Base-by-base conservation (phyloP, 2,113 vertebrate species). In the Tupaia tana region DNA sequence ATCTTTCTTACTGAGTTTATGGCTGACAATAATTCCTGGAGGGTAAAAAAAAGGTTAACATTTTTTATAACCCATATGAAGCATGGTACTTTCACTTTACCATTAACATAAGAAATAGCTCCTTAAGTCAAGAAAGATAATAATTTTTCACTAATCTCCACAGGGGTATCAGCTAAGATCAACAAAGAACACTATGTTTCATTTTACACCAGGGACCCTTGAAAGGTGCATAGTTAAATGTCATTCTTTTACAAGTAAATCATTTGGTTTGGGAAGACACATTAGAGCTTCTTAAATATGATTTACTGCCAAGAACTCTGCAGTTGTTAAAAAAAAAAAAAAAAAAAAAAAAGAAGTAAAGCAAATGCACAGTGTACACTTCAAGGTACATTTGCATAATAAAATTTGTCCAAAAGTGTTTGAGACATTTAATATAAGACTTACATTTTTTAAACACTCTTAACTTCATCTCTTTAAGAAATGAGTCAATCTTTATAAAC, bases 81-180 rank as follows among this genome's bases (percentile, higher is more conserved):
- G 75, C 95, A 97, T 95, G 84, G 77, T 95, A 90, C 84, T 95
- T 96, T 89, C 77, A 93, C 90, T 93, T 84, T 96, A 93, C 73
- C 89, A 95, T 96, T 97, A 96, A 87, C 52, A 70, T 96, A 97
- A 96, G 89, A 97, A 96, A 96, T 94, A 78, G 70, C 87, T 96
- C 79, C 87, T 88, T 91, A 95, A 96, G 67, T 91, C 80, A 96
- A 86, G 80, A 90, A 91, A 93, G 96, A 96, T 96, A 97, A 94
- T 97, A 96, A 89, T 73, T 95, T 96, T 94, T 96, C 87, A 93
- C 93, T 95, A 85, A 97, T 93, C 83, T 97, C 86, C 84, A 92
- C 29, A 94, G 34, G 24, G 22, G 70, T 86, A 86, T 52, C 78
- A 63, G 70, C 11, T 91, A 96, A 95, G 92, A 97, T 95, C 97